Percentiles rank a stretch among this genome's conserved stretches.
These are phyloP conservation scores for Acrocephalus scirpaceus DNA, from an alignment of 2,797 vertebrate genomes.

Conservation along the genomic window DNA sequence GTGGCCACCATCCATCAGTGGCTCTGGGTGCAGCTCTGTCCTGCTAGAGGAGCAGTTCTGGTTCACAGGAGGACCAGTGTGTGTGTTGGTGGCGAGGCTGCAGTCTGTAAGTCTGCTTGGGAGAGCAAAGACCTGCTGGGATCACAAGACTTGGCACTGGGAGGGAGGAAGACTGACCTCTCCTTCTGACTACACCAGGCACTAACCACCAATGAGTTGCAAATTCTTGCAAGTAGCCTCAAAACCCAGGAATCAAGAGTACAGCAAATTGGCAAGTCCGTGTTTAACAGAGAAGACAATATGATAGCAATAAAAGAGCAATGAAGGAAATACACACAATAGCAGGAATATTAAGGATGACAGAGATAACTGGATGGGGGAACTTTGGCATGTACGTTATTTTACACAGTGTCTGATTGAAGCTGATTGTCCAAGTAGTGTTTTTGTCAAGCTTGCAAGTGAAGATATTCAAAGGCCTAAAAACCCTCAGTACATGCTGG, in stretches of 20 bases:
- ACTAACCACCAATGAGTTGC: background rate
- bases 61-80: background rate
- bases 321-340: background rate
- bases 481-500: background rate
- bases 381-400: background rate
- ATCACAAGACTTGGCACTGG: background rate
- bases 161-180: background rate
- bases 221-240: background rate
- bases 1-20: background rate
- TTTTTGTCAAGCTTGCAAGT: background rate
- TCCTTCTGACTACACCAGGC: background rate
- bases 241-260: background rate
- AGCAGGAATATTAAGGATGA: background rate
- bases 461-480: background rate
- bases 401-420: background rate
- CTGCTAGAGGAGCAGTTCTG: background rate
- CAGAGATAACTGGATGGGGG: background rate
- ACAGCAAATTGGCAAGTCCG: background rate
- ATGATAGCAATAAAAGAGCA: background rate
- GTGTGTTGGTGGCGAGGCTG: background rate
- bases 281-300: background rate
- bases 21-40: background rate
- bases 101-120: background rate
- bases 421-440: background rate
- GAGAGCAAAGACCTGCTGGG: fast-evolving